Evolutionary conservation across 2,797 vertebrate genomes (phyloP).

Genomic region (Staurois parvus): DNA sequence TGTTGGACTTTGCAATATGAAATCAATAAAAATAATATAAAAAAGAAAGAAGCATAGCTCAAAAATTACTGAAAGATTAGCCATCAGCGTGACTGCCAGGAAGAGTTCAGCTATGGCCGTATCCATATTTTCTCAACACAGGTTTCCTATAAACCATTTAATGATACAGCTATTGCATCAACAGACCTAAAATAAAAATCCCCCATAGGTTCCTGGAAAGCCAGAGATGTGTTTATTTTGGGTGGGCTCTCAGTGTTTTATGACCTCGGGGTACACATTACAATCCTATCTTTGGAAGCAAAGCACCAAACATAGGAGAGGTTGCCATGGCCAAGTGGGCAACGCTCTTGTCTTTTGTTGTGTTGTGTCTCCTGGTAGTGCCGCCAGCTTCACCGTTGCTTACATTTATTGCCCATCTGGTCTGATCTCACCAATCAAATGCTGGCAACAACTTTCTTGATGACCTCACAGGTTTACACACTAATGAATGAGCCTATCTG

Average conservation of each 20-base stretch:
- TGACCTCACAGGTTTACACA: not conserved
- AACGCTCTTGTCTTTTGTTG: not conserved
- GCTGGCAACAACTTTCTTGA: not conserved
- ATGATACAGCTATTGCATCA: not conserved
- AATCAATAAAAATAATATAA: too few species aligned
- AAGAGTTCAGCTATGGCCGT: too few species aligned
- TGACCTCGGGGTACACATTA: slow-evolving; percentile 29
- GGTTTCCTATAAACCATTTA: not conserved
- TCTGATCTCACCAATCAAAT: slow-evolving; percentile 34
- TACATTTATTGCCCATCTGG: slow-evolving; percentile 42
- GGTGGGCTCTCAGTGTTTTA: slow-evolving; percentile 27
- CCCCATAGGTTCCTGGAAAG: not conserved
- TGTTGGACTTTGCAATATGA: too few species aligned
- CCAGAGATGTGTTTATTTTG: not conserved
- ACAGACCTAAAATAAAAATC: not conserved
- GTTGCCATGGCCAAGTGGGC: slow-evolving; percentile 27
- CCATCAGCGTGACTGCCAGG: too few species aligned
- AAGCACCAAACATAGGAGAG: slow-evolving; percentile 25
- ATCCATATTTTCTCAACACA: too few species aligned
- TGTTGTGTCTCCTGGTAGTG: slow-evolving; percentile 1
- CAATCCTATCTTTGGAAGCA: slow-evolving; percentile 10
- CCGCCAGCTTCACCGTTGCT: not conserved
- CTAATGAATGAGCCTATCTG: not conserved
- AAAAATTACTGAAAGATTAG: too few species aligned
- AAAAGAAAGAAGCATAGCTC: too few species aligned